These are phyloP conservation scores for Mirounga angustirostris DNA, from an alignment of 2,113 vertebrate species.

Conservation along the genomic window DNA sequence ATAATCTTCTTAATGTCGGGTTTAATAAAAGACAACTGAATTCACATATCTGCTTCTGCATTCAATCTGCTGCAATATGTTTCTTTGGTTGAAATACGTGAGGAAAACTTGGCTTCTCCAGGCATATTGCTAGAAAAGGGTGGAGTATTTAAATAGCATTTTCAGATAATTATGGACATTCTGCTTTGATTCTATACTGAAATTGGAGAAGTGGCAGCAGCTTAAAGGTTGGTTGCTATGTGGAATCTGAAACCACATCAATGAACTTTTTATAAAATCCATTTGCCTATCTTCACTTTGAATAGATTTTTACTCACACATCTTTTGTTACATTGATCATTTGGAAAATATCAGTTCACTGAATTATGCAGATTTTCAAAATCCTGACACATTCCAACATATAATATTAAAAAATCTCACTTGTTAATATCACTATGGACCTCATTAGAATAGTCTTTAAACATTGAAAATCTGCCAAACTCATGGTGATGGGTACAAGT, in stretches of 20 bases:
- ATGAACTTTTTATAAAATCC: neutral
- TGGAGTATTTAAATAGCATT: neutral
- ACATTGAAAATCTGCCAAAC: neutral
- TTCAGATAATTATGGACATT: neutral
- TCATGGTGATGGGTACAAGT: neutral
- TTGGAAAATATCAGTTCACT: neutral
- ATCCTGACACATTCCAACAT: neutral
- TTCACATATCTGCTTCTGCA: neutral
- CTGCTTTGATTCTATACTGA: neutral
- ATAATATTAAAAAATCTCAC: neutral
- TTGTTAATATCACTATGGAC: neutral
- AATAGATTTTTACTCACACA: neutral
- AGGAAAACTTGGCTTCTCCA: neutral
- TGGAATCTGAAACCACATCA: constrained; percentile 14
- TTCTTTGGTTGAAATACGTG: neutral
- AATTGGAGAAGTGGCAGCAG: neutral
- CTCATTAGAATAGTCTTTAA: neutral
- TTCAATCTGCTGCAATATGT: neutral
- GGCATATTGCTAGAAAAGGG: neutral
- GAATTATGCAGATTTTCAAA: neutral
- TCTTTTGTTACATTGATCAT: neutral
- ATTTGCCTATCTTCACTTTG: neutral
- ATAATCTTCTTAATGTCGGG: neutral
- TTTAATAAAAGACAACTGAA: neutral
- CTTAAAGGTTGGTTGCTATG: neutral